Base-by-base conservation (phyloP, 2,113 vertebrate species). In the Leptobrachium ailaonicum region DNA sequence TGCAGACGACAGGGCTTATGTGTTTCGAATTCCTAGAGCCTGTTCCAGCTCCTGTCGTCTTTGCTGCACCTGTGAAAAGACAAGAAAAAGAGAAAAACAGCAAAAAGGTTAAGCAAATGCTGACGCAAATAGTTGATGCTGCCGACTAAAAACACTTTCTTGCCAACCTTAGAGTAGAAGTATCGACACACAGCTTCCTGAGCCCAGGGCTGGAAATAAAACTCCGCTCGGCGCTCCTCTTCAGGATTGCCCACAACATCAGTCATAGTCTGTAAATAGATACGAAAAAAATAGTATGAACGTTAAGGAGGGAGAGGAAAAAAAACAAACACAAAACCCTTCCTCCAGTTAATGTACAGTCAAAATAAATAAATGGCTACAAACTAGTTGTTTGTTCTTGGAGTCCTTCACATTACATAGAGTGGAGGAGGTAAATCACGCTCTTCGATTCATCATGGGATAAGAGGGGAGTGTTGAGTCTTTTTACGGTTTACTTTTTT, bases 151-250 rank as follows among this genome's bases (percentile, higher is more conserved):
- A 50, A 8, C 47, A 50, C 70, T 50, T 50, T 50, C 47, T 50
- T 4, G 47, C 4, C 32, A 86, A 98, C 98, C 95, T 99, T 99
- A 76, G 98, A 99, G 90, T 97, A 99, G 90, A 99, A 99, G 88
- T 99, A 99, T 80, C 98, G 93, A 87, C 96, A 99, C 75, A 98
- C 98, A 0, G 98, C 98, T 84, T 99, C 98, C 88, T 99, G 97
- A 74, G 98, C 97, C 98, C 98, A 99, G 0, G 98, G 97, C 89
- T 99, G 98, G 93, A 96, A 99, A 91, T 99, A 99, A 87, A 99
- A 99, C 89, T 99, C 98, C 0, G 98, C 98, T 86, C 96, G 90
- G 4, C 98, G 93, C 83, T 99, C 98, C 83, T 99, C 98, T 84
- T 99, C 98, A 0, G 96, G 97, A 89, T 99, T 99, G 80, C 95